Conservation (phyloP, 2,888 invertebrate species). For the Tipula confusa region DNA sequence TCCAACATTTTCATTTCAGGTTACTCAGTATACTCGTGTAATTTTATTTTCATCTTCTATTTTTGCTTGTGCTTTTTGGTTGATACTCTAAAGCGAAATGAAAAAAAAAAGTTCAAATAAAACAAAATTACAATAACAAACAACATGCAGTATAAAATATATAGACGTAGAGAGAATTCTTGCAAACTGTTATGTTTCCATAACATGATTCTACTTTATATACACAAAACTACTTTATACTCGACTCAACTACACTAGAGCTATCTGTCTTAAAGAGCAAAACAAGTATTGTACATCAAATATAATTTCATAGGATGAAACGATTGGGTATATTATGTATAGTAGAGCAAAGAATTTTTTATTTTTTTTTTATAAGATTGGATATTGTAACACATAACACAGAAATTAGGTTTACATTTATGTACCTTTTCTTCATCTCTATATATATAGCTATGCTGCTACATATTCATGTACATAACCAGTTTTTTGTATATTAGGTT, state of each 20-base stretch:
- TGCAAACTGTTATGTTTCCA: not conserved
- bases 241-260: not conserved
- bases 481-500: not conserved
- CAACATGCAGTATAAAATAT: not conserved
- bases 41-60: not conserved
- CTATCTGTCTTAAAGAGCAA: not conserved
- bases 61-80: not conserved
- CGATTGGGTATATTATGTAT: not conserved
- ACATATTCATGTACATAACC: not conserved
- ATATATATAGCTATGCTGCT: too few relatives aligned
- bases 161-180: not conserved
- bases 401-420: constrained; percentile 20
- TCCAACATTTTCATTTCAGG: not conserved
- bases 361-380: constrained; percentile 3
- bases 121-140: not conserved
- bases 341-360: not conserved
- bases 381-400: constrained; percentile 25
- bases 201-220: not conserved
- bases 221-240: not conserved
- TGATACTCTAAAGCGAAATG: not conserved
- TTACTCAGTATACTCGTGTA: not conserved
- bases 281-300: constrained; percentile 1
- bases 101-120: not conserved
- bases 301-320: constrained; percentile 3
- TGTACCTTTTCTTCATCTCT: not conserved